A percentile compares a stretch with the other conserved stretches of the same genome.
phyloP scores from a whole-genome alignment of 2,888 invertebrate species.

The Phengaris arion region DNA sequence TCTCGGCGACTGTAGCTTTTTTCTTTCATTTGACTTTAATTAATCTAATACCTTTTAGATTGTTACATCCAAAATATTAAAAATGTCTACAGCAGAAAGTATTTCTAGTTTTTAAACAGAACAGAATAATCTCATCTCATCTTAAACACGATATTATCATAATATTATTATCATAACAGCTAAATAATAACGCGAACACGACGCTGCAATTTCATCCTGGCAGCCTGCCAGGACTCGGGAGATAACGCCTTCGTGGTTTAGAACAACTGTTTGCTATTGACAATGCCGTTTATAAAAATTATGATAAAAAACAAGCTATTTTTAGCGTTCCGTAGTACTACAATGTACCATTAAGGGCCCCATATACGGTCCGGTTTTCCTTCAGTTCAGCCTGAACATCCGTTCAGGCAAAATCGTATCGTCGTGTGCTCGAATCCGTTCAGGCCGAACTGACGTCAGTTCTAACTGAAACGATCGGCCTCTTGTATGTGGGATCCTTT shows the following conservation, averaged over 20 bases:
- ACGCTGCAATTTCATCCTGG: constrained; percentile 20
- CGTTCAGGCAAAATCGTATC: too few species aligned
- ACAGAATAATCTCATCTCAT: neutral
- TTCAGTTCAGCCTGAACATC: too few species aligned
- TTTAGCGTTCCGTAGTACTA: too few species aligned
- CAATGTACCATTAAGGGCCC: too few species aligned
- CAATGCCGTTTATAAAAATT: constrained; percentile 2
- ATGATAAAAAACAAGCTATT: neutral
- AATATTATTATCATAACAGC: constrained; percentile 21
- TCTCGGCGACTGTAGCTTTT: too few species aligned
- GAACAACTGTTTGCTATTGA: constrained; percentile 15
- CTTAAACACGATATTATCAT: constrained; percentile 9
- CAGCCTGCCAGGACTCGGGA: constrained; percentile 18
- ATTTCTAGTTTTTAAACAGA: neutral
- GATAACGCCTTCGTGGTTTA: constrained; percentile 20
- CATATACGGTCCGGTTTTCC: too few species aligned
- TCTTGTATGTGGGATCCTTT: too few species aligned
- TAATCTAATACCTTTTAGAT: neutral
- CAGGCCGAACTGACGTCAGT: too few species aligned
- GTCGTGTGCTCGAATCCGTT: too few species aligned
- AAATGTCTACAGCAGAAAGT: neutral
- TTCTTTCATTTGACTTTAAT: too few species aligned
- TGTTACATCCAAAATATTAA: neutral
- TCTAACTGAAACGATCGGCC: too few species aligned
- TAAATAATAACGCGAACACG: constrained; percentile 3